Base-by-base conservation (phyloP, 2,113 vertebrate species). In the Myrmophylax atrothorax region DNA sequence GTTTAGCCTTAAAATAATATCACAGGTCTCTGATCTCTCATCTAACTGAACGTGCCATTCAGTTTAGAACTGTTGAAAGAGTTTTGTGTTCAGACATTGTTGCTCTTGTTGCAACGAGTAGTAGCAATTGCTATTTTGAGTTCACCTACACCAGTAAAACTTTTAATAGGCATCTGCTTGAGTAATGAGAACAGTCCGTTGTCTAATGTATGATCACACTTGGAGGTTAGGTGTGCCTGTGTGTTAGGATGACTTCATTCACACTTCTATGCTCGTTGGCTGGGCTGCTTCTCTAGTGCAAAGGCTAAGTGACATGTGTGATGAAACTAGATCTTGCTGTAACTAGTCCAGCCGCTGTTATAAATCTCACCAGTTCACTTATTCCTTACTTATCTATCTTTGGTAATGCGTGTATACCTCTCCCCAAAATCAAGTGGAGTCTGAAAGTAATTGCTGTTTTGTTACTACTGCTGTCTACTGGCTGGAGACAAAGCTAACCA, bases 401-500 rank as follows among this genome's bases (percentile, higher is more conserved):
- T 70, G 50, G 46, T 66, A 90, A 47, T 20, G 91, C 1, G 1
- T 17, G 40, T 14, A 14, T 0, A 11, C 59, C 42, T 86, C 52
- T 88, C 15, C 26, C 10, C 38, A 80, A 63, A 92, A 74, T 38
- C 64, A 66, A 77, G 67, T 46, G 12, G 19, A 76, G 18, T 59
- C 73, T 95, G 63, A 90, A 90, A 9, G 6, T 90, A 88, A 74
- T 89, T 83, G 63, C 31, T 76, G n/a, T 88, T 93, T 94, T 83
- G 74, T 38, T 95, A 42, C 59, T 88, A 3, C 9, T 76, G 50
- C 78, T 91, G 87, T 88, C 82, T 88, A 12, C 75, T 59, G 40
- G 9, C 85, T 90, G 60, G 75, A 93, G 64, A 85, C 85, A 72
- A 85, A 82, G 47, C 56, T 80, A 52, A 90, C 94, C 90, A 2